Conservation (phyloP, 2,797 vertebrate species). For the Erpetoichthys calabaricus region DNA sequence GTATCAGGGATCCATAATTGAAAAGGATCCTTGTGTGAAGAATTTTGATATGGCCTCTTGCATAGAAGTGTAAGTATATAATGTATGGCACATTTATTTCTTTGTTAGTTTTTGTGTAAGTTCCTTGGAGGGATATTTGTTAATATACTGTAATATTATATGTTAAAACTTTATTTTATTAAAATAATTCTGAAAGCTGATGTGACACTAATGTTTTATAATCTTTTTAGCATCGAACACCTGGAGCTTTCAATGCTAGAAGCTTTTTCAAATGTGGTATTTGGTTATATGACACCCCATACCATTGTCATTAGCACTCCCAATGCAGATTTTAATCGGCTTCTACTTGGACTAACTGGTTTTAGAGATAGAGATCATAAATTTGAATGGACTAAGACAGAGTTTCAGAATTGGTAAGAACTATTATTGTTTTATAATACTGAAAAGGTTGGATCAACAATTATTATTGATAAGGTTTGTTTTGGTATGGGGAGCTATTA, state of each 20-base stretch:
- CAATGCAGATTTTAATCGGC: constrained; percentile 76
- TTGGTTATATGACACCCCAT: constrained; percentile 74
- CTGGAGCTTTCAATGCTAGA: constrained; percentile 57
- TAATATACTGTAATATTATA: neutral
- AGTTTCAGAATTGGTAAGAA: constrained; percentile 76
- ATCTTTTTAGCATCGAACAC: constrained; percentile 73
- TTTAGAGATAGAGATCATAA: constrained; percentile 81
- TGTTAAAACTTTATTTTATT: neutral
- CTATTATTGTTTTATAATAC: neutral
- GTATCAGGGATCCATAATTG: constrained; percentile 75
- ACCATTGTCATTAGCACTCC: constrained; percentile 76
- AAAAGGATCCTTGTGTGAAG: constrained; percentile 65
- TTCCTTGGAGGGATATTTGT: constrained; percentile 7
- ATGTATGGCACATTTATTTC: constrained; percentile 10
- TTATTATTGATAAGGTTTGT: neutral
- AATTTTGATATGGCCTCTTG: constrained; percentile 78
- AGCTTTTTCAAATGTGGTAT: constrained; percentile 70
- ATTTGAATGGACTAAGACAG: constrained; percentile 76
- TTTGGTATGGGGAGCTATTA: neutral
- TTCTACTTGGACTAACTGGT: constrained; percentile 47
- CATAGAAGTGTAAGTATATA: constrained; percentile 74
- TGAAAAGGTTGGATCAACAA: neutral
- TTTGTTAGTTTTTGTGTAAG: accelerated
- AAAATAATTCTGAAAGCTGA: neutral
- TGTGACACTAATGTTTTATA: neutral